Conservation (phyloP, 2,113 vertebrate genomes). For the Hyla sarda region DNA sequence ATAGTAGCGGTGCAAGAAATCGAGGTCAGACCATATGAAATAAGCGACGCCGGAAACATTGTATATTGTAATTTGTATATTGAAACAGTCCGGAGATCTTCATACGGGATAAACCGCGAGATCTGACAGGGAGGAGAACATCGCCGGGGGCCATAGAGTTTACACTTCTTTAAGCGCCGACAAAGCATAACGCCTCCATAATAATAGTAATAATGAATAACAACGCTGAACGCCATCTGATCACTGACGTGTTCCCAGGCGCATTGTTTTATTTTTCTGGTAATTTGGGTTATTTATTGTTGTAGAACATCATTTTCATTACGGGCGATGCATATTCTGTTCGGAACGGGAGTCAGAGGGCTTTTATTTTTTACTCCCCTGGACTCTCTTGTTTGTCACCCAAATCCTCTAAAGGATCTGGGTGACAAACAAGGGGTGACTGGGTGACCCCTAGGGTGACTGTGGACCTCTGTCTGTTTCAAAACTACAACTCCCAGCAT, state of each 20-base stretch:
- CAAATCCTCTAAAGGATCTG: no score
- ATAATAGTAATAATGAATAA: background rate
- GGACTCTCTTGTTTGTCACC: no score
- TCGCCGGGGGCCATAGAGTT: slow-evolving; percentile 2
- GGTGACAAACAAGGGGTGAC: no score
- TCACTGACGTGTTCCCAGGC: background rate
- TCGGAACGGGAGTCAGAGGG: no score
- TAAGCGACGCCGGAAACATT: background rate
- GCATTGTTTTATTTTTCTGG: no score
- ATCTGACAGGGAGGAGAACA: background rate
- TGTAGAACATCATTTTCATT: background rate
- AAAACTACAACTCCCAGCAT: no score
- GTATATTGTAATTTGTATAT: background rate
- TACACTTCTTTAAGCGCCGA: background rate
- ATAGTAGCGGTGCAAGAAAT: no score
- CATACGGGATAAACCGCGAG: background rate
- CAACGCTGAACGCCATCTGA: background rate
- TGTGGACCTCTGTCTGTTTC: no score
- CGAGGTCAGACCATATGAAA: background rate
- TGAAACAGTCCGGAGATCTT: background rate
- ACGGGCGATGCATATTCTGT: background rate
- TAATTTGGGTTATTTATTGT: background rate
- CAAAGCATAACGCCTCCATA: background rate
- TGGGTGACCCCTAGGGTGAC: no score
- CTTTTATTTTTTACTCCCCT: no score